Conservation (phyloP, 1,140 invertebrate species). For the Pentalonia nigronervosa region DNA sequence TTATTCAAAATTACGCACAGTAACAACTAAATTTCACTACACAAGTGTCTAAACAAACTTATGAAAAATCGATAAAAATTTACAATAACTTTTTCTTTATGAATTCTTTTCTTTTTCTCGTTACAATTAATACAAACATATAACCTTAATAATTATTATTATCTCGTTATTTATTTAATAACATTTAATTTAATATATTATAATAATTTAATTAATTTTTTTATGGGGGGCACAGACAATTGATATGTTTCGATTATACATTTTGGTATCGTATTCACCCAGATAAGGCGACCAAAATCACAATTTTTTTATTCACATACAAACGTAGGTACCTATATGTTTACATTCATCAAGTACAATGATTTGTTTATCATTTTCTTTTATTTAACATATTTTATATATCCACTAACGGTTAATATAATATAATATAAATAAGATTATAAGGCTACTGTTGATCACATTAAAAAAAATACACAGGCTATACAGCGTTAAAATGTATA, state of each 20-base stretch:
- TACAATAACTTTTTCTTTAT: background rate
- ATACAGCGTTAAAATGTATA: constrained; percentile 56
- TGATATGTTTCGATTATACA: constrained; percentile 58
- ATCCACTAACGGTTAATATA: constrained; percentile 38
- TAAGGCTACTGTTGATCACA: constrained; percentile 57
- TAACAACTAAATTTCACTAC: constrained; percentile 57
- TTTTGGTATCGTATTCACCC: constrained; percentile 41
- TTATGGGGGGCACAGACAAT: constrained; percentile 45
- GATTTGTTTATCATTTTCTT: constrained; percentile 4
- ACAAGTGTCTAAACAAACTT: constrained; percentile 47
- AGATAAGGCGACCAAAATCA: constrained; percentile 31
- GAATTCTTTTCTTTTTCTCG: constrained; percentile 9
- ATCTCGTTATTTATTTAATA: constrained; percentile 47
- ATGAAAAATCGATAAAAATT: constrained; percentile 29
- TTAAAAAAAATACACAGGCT: constrained; percentile 54
- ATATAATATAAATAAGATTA: constrained; percentile 39
- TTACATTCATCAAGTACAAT: constrained; percentile 28
- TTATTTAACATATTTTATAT: background rate
- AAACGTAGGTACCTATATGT: background rate
- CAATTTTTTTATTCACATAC: constrained; percentile 1
- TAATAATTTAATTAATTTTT: constrained; percentile 19
- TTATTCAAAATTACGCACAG: constrained; percentile 53
- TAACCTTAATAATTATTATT: constrained; percentile 21
- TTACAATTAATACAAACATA: constrained; percentile 32
- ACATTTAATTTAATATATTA: constrained; percentile 48